Percentiles rank a stretch among this genome's conserved stretches.
phyloP scores from a whole-genome alignment of 2,797 vertebrate species.

The Cyclopterus lumpus region DNA sequence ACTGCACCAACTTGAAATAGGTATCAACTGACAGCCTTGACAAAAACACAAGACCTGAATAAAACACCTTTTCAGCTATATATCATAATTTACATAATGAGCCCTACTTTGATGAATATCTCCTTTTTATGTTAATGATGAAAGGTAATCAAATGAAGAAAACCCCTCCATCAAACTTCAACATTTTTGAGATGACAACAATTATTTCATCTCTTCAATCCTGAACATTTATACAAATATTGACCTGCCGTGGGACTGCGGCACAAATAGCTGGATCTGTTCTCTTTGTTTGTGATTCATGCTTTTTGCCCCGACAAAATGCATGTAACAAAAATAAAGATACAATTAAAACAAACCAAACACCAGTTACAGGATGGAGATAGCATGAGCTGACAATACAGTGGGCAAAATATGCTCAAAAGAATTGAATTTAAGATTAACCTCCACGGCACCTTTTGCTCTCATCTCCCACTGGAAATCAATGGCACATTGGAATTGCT shows the following conservation, averaged over 20 bases:
- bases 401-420: slow-evolving; percentile 33
- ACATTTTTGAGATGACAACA: background rate
- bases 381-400: slow-evolving; percentile 16
- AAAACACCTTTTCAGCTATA: background rate
- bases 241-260: too few relatives aligned
- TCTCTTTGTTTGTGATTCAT: background rate
- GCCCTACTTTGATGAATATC: background rate
- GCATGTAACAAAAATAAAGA: background rate
- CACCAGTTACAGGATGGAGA: background rate
- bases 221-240: background rate
- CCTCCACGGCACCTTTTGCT: slow-evolving; percentile 42
- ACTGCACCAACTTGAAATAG: background rate
- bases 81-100: background rate
- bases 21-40: background rate
- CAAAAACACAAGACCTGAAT: background rate
- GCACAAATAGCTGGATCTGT: too few relatives aligned
- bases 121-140: background rate
- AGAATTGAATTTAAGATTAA: slow-evolving; percentile 65
- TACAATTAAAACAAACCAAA: background rate
- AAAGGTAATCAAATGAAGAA: background rate
- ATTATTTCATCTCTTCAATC: background rate
- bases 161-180: background rate
- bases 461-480: slow-evolving; percentile 55
- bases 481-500: slow-evolving; percentile 49
- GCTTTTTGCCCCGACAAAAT: background rate